Conservation (phyloP, 2,888 invertebrate species). For the Eubasilissa splendida region DNA sequence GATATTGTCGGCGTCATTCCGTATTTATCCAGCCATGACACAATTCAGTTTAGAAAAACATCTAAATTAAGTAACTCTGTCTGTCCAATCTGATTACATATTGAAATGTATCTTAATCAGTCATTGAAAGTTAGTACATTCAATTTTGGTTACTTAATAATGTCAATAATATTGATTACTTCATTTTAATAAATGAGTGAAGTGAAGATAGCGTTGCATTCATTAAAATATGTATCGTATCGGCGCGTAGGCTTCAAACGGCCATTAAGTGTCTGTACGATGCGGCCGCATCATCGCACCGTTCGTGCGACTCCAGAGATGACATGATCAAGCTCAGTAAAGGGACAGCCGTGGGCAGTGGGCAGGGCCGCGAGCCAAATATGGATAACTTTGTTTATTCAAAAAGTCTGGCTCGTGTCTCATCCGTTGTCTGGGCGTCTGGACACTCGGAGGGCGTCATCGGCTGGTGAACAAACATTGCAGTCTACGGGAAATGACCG, state of each 20-base stretch:
- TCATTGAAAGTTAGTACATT: too few species aligned
- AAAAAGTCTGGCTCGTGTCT: not conserved
- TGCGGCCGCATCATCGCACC: constrained; percentile 11
- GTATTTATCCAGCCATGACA: too few species aligned
- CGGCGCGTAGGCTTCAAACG: constrained; percentile 1
- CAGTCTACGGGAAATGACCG: constrained; percentile 12
- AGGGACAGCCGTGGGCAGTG: constrained; percentile 23
- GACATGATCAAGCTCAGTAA: constrained; percentile 11
- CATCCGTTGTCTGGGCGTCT: constrained; percentile 1
- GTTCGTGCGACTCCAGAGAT: constrained; percentile 12
- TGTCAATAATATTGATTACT: not conserved
- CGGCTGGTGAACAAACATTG: not conserved
- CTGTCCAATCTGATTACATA: too few species aligned
- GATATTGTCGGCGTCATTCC: too few species aligned
- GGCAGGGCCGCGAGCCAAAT: not conserved
- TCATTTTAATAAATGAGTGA: not conserved
- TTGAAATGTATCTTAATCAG: too few species aligned
- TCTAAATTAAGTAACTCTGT: too few species aligned
- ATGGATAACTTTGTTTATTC: constrained; percentile 15
- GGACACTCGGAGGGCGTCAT: not conserved
- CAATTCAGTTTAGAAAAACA: too few species aligned
- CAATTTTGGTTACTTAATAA: too few species aligned
- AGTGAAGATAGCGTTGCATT: not conserved
- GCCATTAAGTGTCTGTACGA: not conserved
- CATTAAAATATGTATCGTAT: constrained; percentile 8